Conservation (phyloP, 2,113 vertebrate species). For the Oreotragus oreotragus region DNA sequence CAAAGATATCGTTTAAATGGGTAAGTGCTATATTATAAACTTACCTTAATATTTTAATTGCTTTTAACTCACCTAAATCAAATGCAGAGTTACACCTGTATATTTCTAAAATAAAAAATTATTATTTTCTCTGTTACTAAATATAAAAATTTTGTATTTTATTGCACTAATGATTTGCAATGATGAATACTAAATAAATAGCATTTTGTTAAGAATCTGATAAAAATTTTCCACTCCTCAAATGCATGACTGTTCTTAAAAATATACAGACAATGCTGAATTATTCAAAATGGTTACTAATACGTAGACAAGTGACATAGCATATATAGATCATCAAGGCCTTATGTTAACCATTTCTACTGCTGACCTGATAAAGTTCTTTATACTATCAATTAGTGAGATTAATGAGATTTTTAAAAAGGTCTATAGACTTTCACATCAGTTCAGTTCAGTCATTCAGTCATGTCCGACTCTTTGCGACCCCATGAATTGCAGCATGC, state of each 20-base stretch:
- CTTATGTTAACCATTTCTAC: neutral
- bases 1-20: neutral
- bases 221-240: neutral
- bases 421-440: neutral
- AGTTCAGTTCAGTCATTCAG: too few relatives aligned
- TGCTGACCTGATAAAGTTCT: neutral
- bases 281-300: neutral
- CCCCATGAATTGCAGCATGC: too few relatives aligned
- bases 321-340: neutral
- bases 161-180: neutral
- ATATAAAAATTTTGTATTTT: neutral
- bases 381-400: neutral
- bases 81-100: neutral
- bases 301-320: neutral
- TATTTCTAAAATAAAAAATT: neutral
- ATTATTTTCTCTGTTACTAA: neutral
- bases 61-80: neutral
- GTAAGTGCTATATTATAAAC: neutral
- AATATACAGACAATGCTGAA: neutral
- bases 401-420: neutral
- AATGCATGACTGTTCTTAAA: neutral
- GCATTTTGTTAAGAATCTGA: neutral
- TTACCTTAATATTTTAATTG: neutral
- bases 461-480: rapidly evolving
- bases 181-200: neutral